These are phyloP conservation scores for Calyptommatus sinebrachiatus DNA, from an alignment of 2,113 vertebrate genomes.

Conservation along the genomic window DNA sequence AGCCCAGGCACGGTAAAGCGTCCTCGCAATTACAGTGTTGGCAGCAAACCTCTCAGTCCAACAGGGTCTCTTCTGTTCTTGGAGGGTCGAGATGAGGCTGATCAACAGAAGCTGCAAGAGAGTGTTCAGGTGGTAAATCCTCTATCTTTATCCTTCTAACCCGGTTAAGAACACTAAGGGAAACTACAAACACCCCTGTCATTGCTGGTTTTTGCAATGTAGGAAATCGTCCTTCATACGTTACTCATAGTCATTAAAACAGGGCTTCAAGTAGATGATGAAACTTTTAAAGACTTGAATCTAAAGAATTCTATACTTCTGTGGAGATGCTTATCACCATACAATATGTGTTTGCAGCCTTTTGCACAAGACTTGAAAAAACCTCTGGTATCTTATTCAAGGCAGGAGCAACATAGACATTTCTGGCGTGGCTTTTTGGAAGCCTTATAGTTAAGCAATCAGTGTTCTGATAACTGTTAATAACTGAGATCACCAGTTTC, in stretches of 20 bases:
- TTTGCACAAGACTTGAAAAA: neutral
- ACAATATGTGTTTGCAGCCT: neutral
- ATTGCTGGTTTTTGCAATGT: rapidly evolving
- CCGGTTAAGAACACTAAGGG: neutral
- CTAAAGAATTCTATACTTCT: neutral
- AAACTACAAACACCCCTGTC: neutral
- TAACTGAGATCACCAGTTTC: neutral
- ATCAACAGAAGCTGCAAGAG: slow-evolving; percentile 82
- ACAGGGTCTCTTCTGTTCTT: slow-evolving; percentile 74
- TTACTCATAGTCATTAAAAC: neutral
- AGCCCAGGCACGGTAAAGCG: slow-evolving; percentile 87
- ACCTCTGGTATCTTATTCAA: neutral
- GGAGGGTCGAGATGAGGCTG: slow-evolving; percentile 78
- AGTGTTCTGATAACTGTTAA: neutral
- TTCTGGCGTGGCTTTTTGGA: neutral
- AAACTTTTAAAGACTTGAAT: neutral
- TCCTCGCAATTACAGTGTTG: slow-evolving; percentile 90
- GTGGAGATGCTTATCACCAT: neutral
- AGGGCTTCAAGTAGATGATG: rapidly evolving
- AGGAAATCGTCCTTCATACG: neutral
- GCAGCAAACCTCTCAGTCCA: slow-evolving; percentile 84
- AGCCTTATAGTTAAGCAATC: neutral
- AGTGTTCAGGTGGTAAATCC: slow-evolving; percentile 75
- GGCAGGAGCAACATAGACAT: neutral
- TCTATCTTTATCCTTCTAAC: slow-evolving; percentile 34